Percentiles rank a stretch among this genome's conserved stretches.
These are phyloP conservation scores for Pantherophis vulpinus DNA, from an alignment of 2,797 vertebrate genomes.

Conservation along the genomic window DNA sequence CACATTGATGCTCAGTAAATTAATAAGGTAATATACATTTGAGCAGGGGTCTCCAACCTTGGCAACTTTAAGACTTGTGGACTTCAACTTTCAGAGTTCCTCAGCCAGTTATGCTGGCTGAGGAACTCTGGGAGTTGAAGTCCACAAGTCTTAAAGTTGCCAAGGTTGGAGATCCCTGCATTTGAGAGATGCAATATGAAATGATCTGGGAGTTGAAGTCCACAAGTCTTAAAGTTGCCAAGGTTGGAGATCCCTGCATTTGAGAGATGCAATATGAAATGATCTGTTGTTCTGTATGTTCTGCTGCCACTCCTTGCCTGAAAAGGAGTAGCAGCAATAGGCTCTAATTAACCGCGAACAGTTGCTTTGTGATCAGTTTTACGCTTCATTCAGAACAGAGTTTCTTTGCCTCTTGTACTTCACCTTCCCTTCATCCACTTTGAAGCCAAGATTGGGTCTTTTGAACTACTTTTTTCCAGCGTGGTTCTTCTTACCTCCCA, in stretches of 20 bases:
- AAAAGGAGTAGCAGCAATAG: not conserved
- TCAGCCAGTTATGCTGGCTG: too few species aligned
- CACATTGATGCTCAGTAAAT: not conserved
- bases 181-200: not conserved
- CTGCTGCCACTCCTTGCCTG: not conserved
- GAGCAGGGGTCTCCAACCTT: too few species aligned
- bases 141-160: too few species aligned
- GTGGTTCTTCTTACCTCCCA: not conserved
- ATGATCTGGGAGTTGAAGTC: not conserved
- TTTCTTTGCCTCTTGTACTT: not conserved
- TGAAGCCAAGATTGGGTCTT: not conserved
- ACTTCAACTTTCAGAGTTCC: too few species aligned
- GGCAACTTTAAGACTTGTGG: too few species aligned
- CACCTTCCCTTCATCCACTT: not conserved
- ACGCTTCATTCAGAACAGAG: not conserved
- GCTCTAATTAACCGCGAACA: not conserved
- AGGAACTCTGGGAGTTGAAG: too few species aligned
- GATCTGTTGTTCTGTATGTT: not conserved
- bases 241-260: too few species aligned
- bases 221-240: too few species aligned
- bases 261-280: not conserved
- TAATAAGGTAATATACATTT: not conserved
- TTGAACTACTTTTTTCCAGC: not conserved
- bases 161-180: too few species aligned
- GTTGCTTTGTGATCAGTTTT: not conserved